Base-by-base conservation (phyloP, 1,140 invertebrate species). In the Drosophila varians region DNA sequence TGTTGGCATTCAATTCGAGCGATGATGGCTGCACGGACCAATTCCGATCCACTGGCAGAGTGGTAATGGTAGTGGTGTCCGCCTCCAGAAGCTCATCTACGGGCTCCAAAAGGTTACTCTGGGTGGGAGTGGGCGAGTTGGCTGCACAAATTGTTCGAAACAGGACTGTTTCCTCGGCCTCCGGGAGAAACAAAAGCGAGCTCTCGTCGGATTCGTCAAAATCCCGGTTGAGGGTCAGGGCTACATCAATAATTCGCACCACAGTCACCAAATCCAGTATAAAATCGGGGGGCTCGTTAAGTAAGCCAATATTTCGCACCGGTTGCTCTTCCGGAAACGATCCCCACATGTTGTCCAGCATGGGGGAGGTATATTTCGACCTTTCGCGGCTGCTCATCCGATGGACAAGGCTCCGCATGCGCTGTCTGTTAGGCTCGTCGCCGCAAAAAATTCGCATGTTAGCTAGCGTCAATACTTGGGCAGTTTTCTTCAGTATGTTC, bases 381-480 rank as follows among this genome's bases (percentile, higher is more conserved):
- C 77, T 61, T 46, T 91, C 79, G 1, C 74, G 57, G 4, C 43
- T 43, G 7, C 40, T 74, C 90, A 91, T 91, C 14, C 82, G 65
- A 1, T 68, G 55, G 0, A 90, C 66, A 7, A 91, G 47, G 21
- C 70, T 61, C 4, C 90, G 80, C 70, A 91, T 90, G 9, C 90
- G 72, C 26, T 91, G 90, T 0, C 90, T 64, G 40, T 90, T 90
- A 0, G 90, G 80, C 12, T 91, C 90, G 36, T 91, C 90, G 1
- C 90, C 90, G 14, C 84, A 90, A 31, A 91, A 90, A 4, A 91
- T 77, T 8, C 84, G 79, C 74, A 91, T 78, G 21, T 91, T 90
- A 7, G 83, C 90, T 48, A 91, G 26, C 0, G 90, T 90, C 4
- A 89, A 4, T 0, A 91, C 90, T 40, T 83, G 73, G 4, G 61